Evolutionary conservation across 1,140 invertebrate genomes (phyloP), one percentile per base, ranked within the genome.

Genomic region (Maniola jurtina): DNA sequence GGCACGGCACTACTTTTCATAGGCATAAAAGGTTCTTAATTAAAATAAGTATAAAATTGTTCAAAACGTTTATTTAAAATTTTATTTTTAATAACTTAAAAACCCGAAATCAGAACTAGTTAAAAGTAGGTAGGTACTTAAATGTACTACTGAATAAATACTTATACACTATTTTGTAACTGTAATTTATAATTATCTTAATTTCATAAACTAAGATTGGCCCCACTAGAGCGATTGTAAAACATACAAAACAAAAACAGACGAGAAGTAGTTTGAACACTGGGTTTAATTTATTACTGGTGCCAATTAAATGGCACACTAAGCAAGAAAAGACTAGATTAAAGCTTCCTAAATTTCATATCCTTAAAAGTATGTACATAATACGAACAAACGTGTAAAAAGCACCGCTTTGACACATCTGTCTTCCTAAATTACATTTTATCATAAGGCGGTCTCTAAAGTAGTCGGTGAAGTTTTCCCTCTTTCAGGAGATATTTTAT

Each of bases 361-460:
- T 71, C 76, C 62, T 72, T 82, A 79, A 77, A 74, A 80, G 78
- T 72, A 40, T 9, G 13, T 45, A 45, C 13, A 45, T 11, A 45
- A 79, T 71, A 73, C 66, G 48, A 66, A 70, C 58, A 52, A 70
- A 73, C 62, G 64, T 69, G 45, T 62, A 55, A 72, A 74, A 79
- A 88, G 84, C 84, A 90, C 84, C 83, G 70, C 79, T 77, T 83
- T 48, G 62, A 67, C 11, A 57, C 25, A 36, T 45, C 36, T 16
- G 15, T 50, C 6, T 35, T 35, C 38, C 61, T 60, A 62, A 52
- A 70, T 63, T 42, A 16, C 70, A 60, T 66, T 54, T 66, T 69
- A 92, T 92, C 92, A 93, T 92, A 93, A 93, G 57, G 92, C 92
- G 55, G 93, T 93, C 88, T 93, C 93, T 78, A 93, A 84, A 25